Evolutionary conservation across 2,797 vertebrate species (phyloP).

Genomic region (Darevskia nairensis): DNA sequence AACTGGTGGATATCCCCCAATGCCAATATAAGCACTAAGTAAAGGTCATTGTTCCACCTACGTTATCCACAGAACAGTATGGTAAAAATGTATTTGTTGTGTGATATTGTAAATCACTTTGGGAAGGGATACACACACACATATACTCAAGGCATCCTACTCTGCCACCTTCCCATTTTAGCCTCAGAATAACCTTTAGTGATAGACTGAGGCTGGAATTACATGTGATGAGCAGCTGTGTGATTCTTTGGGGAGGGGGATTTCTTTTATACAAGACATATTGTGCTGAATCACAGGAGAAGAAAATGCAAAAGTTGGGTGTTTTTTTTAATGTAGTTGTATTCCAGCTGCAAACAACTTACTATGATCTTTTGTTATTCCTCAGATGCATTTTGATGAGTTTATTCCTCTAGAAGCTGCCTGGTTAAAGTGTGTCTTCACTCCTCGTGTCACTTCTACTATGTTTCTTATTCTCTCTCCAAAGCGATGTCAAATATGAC

Average conservation of each 20-base stretch:
- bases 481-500: constrained; percentile 55
- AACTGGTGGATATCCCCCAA: neutral
- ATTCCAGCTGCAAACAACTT: constrained; percentile 64
- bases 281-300: constrained; percentile 19
- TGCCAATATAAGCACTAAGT: constrained; percentile 36
- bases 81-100: constrained; percentile 31
- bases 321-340: constrained; percentile 62
- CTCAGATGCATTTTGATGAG: constrained; percentile 71
- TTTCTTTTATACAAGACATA: neutral
- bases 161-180: neutral
- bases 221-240: neutral
- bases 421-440: constrained; percentile 65
- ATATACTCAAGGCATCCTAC: neutral
- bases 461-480: constrained; percentile 66
- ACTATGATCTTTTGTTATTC: constrained; percentile 69
- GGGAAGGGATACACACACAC: no score
- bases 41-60: constrained; percentile 57
- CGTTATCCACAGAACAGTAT: constrained; percentile 54
- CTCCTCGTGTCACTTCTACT: constrained; percentile 58
- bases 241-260: neutral
- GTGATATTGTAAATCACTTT: neutral
- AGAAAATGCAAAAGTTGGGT: constrained; percentile 2
- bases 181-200: neutral
- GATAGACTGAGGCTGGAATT: neutral
- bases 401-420: constrained; percentile 69